Conservation (phyloP, 2,113 vertebrate genomes). For the Vulpes vulpes region DNA sequence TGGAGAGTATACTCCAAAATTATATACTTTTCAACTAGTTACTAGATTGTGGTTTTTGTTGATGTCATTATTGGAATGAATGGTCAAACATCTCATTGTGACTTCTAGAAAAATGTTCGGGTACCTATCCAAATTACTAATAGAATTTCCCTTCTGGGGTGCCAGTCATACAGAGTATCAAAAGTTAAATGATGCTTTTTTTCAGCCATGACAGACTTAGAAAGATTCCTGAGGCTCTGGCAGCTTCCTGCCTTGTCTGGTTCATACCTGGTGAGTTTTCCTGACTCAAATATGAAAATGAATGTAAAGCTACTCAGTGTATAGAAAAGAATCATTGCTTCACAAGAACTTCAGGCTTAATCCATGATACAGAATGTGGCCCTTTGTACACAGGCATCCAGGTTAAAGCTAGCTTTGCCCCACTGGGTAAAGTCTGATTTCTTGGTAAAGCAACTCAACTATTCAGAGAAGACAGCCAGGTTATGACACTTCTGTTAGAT, state of each 20-base stretch:
- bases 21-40: not conserved
- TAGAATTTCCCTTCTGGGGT: not conserved
- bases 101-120: conserved; percentile 13
- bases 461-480: conserved; percentile 45
- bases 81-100: not conserved
- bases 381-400: not conserved
- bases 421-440: not conserved
- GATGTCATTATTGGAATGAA: conserved; percentile 34
- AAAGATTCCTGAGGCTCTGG: not conserved
- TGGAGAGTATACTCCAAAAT: conserved; percentile 34
- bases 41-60: not conserved
- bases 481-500: conserved; percentile 30
- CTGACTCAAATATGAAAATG: conserved; percentile 13
- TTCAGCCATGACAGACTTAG: not conserved
- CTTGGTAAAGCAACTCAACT: not conserved
- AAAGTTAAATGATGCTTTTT: conserved; percentile 10
- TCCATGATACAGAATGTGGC: not conserved
- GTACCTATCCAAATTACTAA: not conserved
- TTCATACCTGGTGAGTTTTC: conserved; percentile 30
- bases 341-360: not conserved
- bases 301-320: not conserved
- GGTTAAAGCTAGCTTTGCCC: not conserved
- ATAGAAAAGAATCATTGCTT: not conserved
- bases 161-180: not conserved
- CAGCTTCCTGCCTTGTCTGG: not conserved